phyloP scores from a whole-genome alignment of 2,113 vertebrate species.

The Antigone vipio region DNA sequence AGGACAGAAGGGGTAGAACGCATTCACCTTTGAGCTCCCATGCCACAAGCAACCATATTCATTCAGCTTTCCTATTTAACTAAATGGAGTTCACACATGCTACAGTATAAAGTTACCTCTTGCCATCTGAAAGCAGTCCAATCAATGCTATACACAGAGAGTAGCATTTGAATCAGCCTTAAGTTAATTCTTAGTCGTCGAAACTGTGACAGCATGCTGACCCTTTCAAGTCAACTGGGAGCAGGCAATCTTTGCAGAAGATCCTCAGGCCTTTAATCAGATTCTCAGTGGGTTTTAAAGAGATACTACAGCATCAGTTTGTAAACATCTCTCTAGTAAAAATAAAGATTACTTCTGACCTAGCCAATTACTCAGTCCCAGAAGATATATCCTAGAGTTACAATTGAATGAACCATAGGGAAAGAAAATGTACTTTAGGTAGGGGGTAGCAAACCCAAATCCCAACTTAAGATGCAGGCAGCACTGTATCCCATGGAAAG shows the following conservation, averaged over 20 bases:
- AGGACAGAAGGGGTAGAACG: conserved; percentile 1
- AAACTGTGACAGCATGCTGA: conserved; percentile 64
- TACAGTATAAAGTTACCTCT: conserved; percentile 55
- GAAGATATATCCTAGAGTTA: conserved; percentile 59
- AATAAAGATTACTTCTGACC: conserved; percentile 71
- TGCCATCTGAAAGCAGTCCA: conserved; percentile 52
- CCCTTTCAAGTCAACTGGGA: conserved; percentile 68
- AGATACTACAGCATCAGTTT: conserved; percentile 64
- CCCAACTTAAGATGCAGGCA: conserved; percentile 26
- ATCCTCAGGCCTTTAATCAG: conserved; percentile 69
- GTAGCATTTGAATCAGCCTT: conserved; percentile 62
- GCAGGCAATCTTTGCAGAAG: conserved; percentile 61
- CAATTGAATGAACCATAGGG: conserved; percentile 54
- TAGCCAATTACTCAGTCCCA: conserved; percentile 68
- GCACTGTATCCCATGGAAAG: neutral
- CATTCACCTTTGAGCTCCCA: conserved; percentile 9
- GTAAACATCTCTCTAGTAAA: conserved; percentile 66
- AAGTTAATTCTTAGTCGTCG: conserved; percentile 66
- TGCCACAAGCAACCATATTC: conserved; percentile 16
- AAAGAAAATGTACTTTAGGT: conserved; percentile 41
- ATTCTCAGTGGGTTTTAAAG: conserved; percentile 70
- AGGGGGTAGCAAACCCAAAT: conserved; percentile 46
- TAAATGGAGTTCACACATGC: conserved; percentile 57
- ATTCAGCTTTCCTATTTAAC: conserved; percentile 46
- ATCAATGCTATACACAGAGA: conserved; percentile 62